phyloP scores from a whole-genome alignment of 2,888 invertebrate species.

The Tenthredo amoena region DNA sequence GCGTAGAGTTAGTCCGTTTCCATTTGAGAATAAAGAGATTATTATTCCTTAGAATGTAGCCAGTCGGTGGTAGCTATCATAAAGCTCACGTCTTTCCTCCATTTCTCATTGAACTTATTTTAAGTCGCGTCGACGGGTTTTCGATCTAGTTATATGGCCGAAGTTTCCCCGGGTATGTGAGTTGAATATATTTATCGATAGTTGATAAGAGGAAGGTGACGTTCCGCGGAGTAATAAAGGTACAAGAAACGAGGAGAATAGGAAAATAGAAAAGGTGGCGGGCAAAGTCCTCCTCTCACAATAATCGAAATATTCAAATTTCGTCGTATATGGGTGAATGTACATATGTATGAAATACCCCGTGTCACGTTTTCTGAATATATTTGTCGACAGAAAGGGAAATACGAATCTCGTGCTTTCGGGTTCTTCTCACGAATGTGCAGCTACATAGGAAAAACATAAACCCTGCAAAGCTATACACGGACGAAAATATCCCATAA shows the following conservation, averaged over 20 bases:
- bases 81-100: background rate
- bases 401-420: background rate
- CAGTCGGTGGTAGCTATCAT: background rate
- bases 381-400: background rate
- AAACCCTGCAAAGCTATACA: background rate
- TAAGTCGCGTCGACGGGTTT: background rate
- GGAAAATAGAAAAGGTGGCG: background rate
- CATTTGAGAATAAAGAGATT: background rate
- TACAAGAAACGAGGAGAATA: background rate
- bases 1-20: background rate
- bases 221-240: background rate
- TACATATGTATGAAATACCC: background rate
- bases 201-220: slow-evolving; percentile 6
- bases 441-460: background rate
- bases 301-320: slow-evolving; percentile 36
- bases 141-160: background rate
- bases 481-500: background rate
- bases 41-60: background rate
- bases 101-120: background rate
- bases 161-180: slow-evolving; percentile 11
- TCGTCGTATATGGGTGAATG: background rate
- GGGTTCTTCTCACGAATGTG: background rate
- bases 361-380: slow-evolving; percentile 18
- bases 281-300: background rate
- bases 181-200: slow-evolving; percentile 13